Evolutionary conservation across 2,888 invertebrate species (phyloP), one percentile per base, ranked within the genome.

Genomic region (Drosophila multiciliata): DNA sequence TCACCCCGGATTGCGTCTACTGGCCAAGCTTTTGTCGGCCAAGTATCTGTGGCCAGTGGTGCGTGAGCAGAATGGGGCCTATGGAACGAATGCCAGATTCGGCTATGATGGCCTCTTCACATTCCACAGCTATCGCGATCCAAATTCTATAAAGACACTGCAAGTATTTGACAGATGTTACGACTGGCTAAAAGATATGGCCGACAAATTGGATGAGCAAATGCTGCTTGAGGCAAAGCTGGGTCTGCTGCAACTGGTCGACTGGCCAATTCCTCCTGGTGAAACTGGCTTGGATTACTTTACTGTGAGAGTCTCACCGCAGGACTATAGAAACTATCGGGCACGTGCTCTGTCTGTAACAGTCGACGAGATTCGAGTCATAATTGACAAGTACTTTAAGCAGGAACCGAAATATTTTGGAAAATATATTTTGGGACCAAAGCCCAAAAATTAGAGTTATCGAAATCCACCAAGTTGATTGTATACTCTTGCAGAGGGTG

Each of bases 11-110:
- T 92, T 98, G 32, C 94, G 95, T 59, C 95, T 98, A 0, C 92
- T 98, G 2, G 96, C 97, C 0, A 95, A 96, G 88, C 94, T 98
- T 50, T 86, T 98, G 50, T 95, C 96, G 0, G 95, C 97, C 0
- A 96, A 97, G 91, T 98, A 97, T 91, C 94, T 99, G 5, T 96
- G 97, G 91, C 96, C 97, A 0, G 96, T 97, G 75, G 94, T 97
- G 1, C 94, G 98, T 68, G 98, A 99, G 92, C 97, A 97, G 90
- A 97, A 98, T 72, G 98, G 98, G 0, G 99, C 99, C 0, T 99
- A 99, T 92, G 99, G 98, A 0, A 96, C 97, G 1, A 98, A 98
- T 0, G 97, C 97, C 0, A 94, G 94, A 78, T 88, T 97, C 6
- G 94, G 95, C 0, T 92, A 95, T 0, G 96, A 97, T 74, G 98